Percentiles rank a stretch among this genome's conserved stretches.
These are phyloP conservation scores for Axinella damicornis DNA, from an alignment of 37 sponge, comb jelly and placozoan genomes.

Conservation along the genomic window DNA sequence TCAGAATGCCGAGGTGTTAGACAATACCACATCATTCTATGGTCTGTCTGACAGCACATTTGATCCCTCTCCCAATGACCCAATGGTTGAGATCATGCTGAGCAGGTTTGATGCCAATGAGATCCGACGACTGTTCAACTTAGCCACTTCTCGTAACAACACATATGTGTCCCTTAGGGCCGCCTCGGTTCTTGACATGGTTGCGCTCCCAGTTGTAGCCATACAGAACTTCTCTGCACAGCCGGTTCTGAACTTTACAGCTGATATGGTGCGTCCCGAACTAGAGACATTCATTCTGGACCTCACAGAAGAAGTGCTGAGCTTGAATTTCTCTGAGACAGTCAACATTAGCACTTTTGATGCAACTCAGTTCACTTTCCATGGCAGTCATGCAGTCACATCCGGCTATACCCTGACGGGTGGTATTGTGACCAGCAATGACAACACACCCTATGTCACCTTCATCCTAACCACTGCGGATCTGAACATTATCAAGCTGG, in stretches of 20 bases:
- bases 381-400: background rate
- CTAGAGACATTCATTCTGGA: constrained; percentile 61
- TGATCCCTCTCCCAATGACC: constrained; percentile 14
- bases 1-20: constrained; percentile 52
- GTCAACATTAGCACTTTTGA: constrained; percentile 75
- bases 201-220: constrained; percentile 23
- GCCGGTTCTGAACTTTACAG: constrained; percentile 42
- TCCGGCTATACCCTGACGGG: constrained; percentile 67
- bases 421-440: constrained; percentile 47
- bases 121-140: constrained; percentile 38
- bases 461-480: constrained; percentile 66
- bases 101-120: constrained; percentile 77
- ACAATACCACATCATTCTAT: constrained; percentile 45
- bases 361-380: constrained; percentile 64
- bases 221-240: constrained; percentile 45
- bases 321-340: constrained; percentile 81
- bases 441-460: constrained; percentile 46
- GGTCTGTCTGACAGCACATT: constrained; percentile 70
- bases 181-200: constrained; percentile 74
- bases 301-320: constrained; percentile 65
- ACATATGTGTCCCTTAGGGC: constrained; percentile 54
- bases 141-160: constrained; percentile 48
- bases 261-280: constrained; percentile 58
- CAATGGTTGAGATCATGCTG: constrained; percentile 54
- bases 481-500: constrained; percentile 81